Base-by-base conservation (phyloP, 2,888 invertebrate genomes). In the Drosophila nr. fundita region DNA sequence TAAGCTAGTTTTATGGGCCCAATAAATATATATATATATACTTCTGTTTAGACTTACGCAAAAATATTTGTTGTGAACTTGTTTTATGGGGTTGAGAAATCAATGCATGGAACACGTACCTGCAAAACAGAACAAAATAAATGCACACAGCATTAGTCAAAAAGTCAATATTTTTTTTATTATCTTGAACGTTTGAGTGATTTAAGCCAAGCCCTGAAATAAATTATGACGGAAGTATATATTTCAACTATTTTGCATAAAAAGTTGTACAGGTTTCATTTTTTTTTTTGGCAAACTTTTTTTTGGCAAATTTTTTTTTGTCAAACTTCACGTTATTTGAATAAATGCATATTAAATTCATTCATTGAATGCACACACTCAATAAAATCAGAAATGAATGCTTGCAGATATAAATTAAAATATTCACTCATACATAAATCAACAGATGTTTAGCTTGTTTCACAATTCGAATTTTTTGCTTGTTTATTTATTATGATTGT, bases 101-200 rank as follows among this genome's bases (percentile, higher is more conserved):
- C 58, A 76, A 78, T 66, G 68, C 67, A 76, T 68, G 66, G 65
- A 80, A 78, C 74, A 88, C 84, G 83, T 88, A 88, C 89, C 87
- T 84, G 89, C 4, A 32, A 52, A 52, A 60, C 73, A 53, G 50
- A 78, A 42, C 57, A 40, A 63, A 54, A 45, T n/a, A 55, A 57
- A 52, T 45, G n/a, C 36, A 55, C n/a, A 40, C 40, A 7, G 13
- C 54, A 54, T 63, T 71, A 71, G 57, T 58, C 15, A 8, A 48
- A 52, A 69, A 52, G n/a, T 38, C 40, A 24, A 24, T 29, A 30
- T 30, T 30, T 48, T 68, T 24, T 50, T 15, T 11, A n/a, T 30
- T 52, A 15, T 30, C 30, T 40, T 45, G 8, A 57, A 32, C 40
- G 15, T 30, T 54, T 36, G 24, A 58, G 32, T 68, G n/a, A 29